A percentile compares a stretch with the other conserved stretches of the same genome.
Conservation (phyloP, 2,113 vertebrate genomes). For the Pseudorasbora parva region DNA sequence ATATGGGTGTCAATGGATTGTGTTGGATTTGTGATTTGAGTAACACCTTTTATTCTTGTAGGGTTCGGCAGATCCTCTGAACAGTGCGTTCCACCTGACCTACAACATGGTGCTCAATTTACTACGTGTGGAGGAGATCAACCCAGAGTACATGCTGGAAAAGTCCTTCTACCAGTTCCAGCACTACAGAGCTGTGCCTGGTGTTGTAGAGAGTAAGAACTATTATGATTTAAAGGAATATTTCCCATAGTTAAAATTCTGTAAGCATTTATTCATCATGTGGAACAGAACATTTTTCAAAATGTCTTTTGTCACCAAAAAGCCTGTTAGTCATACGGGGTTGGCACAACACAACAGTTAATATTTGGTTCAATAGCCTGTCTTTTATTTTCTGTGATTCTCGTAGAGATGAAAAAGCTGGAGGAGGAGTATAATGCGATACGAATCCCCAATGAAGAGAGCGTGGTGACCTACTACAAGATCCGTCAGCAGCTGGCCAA, state of each 20-base stretch:
- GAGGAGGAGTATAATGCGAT: slow-evolving; percentile 91
- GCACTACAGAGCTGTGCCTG: slow-evolving; percentile 95
- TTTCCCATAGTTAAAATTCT: not conserved
- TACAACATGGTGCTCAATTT: slow-evolving; percentile 99
- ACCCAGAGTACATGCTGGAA: slow-evolving; percentile 98
- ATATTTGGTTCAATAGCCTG: not conserved
- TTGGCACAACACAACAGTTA: not conserved
- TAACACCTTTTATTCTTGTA: slow-evolving; percentile 32
- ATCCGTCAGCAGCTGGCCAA: slow-evolving; percentile 95
- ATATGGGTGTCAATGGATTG: not conserved
- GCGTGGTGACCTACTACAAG: slow-evolving; percentile 93
- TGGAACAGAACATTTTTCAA: not conserved
- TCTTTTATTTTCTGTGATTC: not conserved
- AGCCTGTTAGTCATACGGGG: not conserved
- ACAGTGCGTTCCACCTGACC: slow-evolving; percentile 97
- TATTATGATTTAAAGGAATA: not conserved
- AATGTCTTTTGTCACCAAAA: not conserved
- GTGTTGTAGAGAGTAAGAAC: slow-evolving; percentile 92
- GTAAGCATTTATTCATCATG: not conserved
- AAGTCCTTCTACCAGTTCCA: slow-evolving; percentile 99
- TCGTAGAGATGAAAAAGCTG: slow-evolving; percentile 82
- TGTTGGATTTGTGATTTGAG: not conserved
- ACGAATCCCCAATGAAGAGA: slow-evolving; percentile 93
- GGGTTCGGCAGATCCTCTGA: slow-evolving; percentile 94
- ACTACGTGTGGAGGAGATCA: slow-evolving; percentile 97